Evolutionary conservation across 2,888 invertebrate species (phyloP).

Genomic region (Laspeyria flexula): DNA sequence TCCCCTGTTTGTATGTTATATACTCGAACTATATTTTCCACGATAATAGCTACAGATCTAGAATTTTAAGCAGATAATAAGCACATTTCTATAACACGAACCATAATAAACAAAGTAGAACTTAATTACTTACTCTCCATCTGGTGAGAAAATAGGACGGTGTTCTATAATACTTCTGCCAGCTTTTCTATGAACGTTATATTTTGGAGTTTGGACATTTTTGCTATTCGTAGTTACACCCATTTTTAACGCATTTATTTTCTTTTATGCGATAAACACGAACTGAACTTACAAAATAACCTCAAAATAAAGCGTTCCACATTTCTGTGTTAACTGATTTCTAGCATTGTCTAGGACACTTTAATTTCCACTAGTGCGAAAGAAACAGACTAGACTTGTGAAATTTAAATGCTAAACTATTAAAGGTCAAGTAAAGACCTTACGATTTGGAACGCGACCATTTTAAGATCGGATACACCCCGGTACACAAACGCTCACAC

Average conservation of each 20-base stretch:
- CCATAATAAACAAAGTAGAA: neutral
- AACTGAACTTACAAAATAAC: conserved; percentile 61
- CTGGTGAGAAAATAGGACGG: conserved; percentile 77
- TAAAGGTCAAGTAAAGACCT: too few relatives aligned
- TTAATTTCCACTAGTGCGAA: neutral
- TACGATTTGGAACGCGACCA: conserved; percentile 8
- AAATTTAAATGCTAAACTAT: too few relatives aligned
- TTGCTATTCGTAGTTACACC: conserved; percentile 55
- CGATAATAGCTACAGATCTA: conserved; percentile 75
- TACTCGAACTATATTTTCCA: conserved; percentile 75
- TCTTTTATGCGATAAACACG: conserved; percentile 16
- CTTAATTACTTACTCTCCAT: conserved; percentile 74
- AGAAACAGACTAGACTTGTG: too few relatives aligned
- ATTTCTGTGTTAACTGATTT: too few relatives aligned
- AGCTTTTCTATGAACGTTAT: conserved; percentile 74
- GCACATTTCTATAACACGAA: neutral
- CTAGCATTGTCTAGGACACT: too few relatives aligned
- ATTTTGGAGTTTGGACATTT: conserved; percentile 49
- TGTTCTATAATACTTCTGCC: conserved; percentile 80
- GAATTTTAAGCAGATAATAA: conserved; percentile 29
- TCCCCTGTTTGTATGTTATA: conserved; percentile 79
- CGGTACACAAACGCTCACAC: too few relatives aligned
- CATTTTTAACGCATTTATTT: conserved; percentile 53
- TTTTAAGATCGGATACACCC: conserved; percentile 13
- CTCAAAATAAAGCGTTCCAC: conserved; percentile 41